A percentile compares a stretch with the other conserved stretches of the same genome.
Evolutionary conservation across 2,888 invertebrate species (phyloP).

Genomic region (Eristalinus sepulchralis): DNA sequence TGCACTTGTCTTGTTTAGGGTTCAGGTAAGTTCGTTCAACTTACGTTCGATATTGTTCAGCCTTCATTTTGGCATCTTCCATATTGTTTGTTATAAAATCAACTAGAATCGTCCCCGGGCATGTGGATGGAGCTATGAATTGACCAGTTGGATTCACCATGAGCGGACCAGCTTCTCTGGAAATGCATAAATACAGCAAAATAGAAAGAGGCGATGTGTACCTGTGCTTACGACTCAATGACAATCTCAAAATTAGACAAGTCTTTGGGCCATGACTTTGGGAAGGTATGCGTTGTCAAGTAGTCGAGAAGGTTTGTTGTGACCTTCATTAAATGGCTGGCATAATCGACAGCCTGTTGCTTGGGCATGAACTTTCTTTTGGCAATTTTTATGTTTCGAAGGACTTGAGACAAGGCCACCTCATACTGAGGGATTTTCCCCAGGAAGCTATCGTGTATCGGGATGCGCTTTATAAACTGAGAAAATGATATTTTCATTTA

Average conservation of each 20-base stretch:
- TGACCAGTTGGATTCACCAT: conserved; percentile 97
- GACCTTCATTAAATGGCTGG: conserved; percentile 90
- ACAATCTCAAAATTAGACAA: conserved; percentile 91
- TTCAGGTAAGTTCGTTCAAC: background rate
- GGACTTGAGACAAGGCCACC: conserved; percentile 90
- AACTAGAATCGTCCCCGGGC: conserved; percentile 92
- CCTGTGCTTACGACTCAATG: conserved; percentile 89
- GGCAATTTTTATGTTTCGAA: conserved; percentile 91
- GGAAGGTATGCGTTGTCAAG: conserved; percentile 85
- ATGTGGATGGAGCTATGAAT: conserved; percentile 94
- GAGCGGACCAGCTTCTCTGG: conserved; percentile 94
- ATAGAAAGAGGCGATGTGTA: too few species aligned
- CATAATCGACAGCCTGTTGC: conserved; percentile 92
- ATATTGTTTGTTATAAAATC: conserved; percentile 91
- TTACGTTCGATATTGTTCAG: conserved; percentile 89
- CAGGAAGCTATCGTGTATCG: conserved; percentile 87
- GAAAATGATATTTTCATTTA: background rate
- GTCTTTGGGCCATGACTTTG: conserved; percentile 87
- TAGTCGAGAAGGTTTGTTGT: conserved; percentile 93
- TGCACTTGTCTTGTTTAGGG: background rate
- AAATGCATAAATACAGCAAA: conserved; percentile 60
- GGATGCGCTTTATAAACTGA: conserved; percentile 91
- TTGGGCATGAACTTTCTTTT: conserved; percentile 95
- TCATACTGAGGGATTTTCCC: conserved; percentile 91
- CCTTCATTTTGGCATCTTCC: conserved; percentile 86